Evolutionary conservation across 1,140 invertebrate species (phyloP), one percentile per base, ranked within the genome.

Genomic region (Magallana angulata): DNA sequence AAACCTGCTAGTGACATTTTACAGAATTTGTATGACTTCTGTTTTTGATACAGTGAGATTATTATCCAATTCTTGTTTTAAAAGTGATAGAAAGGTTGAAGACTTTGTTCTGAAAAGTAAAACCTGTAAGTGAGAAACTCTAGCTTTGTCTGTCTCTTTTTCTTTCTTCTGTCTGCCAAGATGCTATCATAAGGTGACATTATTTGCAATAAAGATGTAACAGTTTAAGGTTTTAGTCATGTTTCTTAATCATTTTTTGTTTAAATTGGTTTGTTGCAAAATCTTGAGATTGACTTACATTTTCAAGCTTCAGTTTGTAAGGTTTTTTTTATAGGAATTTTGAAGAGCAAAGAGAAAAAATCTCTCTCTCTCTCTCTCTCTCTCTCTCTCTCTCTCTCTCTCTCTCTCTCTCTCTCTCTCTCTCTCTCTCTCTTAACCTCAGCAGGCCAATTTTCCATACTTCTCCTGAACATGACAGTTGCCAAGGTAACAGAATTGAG

Each of bases 401-500:
- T 36, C 18, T 76, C 24, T 8, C 24, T 48, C 36, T 48, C 36
- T 48, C 36, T 48, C 68, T 30, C 30, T 76, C 36, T 30, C 68
- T 12, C 68, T 30, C 68, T 30, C 24, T 8, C 24, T 48, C 18
- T 5, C 6, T 76, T 48, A 36, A 76, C 18, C 68, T 30, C 68
- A 76, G 68, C 68, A 76, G 68, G 68, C 68, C 68, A 76, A 30
- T 76, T 76, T 12, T 76, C 24, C 68, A 76, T 76, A 76, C 68
- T 76, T 76, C 68, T 76, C 18, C 36, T 76, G 68, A 30, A 76
- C 68, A 76, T 76, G 68, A 76, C 68, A 30, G 68, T 76, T 76
- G 68, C 68, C 24, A 76, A 11, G 68, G 68, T 76, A 76, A 76
- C 68, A 76, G 36, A 76, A 76, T 30, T 30, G 24, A 76, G 36